Evolutionary conservation across 1,140 invertebrate species (phyloP).

Genomic region (Leucophenga varia): DNA sequence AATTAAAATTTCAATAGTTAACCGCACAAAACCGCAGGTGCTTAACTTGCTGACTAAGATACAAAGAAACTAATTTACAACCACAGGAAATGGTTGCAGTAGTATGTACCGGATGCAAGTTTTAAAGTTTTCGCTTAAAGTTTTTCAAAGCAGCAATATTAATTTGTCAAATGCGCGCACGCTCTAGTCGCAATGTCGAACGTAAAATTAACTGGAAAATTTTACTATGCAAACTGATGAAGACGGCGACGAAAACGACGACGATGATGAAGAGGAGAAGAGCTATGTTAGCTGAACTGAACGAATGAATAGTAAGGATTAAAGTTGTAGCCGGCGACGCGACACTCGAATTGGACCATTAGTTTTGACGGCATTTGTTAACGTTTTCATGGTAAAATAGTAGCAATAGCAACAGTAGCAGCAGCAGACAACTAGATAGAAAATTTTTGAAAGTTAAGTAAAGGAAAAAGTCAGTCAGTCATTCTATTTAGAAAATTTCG

Average conservation of each 20-base stretch:
- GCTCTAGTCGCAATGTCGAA: slow-evolving; percentile 4
- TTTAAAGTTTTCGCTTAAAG: no score
- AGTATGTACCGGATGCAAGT: no score
- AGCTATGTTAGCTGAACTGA: not conserved
- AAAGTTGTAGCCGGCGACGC: slow-evolving; percentile 22
- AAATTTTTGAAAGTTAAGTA: slow-evolving; percentile 45
- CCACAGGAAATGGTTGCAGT: no score
- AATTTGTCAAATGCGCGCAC: slow-evolving; percentile 49
- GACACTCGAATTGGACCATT: slow-evolving; percentile 54
- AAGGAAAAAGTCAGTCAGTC: no score
- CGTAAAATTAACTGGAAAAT: slow-evolving; percentile 48
- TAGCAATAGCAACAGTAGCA: slow-evolving; percentile 5
- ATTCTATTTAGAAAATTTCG: no score
- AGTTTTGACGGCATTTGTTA: slow-evolving; percentile 55
- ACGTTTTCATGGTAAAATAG: slow-evolving; percentile 27
- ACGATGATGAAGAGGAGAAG: slow-evolving; percentile 3
- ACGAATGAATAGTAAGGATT: slow-evolving; percentile 1
- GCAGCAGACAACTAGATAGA: slow-evolving; percentile 16
- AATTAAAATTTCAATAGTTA: no score
- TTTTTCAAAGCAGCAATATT: no score
- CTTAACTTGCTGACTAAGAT: no score
- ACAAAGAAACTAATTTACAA: no score
- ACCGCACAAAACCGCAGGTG: no score
- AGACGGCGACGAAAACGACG: slow-evolving; percentile 11
- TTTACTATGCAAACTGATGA: slow-evolving; percentile 41